Evolutionary conservation across 2,113 vertebrate species (phyloP).

Genomic region (Mus pahari): DNA sequence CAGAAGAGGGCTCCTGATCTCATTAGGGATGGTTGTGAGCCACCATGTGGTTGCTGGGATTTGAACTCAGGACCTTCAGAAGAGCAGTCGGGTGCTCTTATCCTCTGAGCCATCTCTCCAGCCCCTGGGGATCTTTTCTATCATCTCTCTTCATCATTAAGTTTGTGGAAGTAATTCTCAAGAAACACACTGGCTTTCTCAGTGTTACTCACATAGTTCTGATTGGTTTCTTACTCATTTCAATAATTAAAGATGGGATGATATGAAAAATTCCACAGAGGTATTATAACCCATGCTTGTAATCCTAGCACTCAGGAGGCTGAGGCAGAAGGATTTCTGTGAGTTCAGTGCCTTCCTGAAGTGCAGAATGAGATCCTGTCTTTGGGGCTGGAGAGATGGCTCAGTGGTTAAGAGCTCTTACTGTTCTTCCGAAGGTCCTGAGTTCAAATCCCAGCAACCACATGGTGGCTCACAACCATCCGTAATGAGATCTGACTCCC

Average conservation of each 20-base stretch:
- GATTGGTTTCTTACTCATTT: not conserved
- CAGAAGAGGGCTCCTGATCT: too few relatives aligned
- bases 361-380: not conserved
- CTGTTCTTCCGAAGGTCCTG: too few relatives aligned
- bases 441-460: too few relatives aligned
- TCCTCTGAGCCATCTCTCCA: too few relatives aligned
- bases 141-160: slow-evolving; percentile 24
- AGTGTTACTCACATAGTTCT: not conserved
- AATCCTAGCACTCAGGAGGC: not conserved
- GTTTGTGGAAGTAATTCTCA: not conserved
- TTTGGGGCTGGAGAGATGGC: too few relatives aligned
- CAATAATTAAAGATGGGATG: not conserved
- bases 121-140: not conserved
- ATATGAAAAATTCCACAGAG: not conserved
- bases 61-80: too few relatives aligned
- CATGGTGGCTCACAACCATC: too few relatives aligned
- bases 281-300: not conserved
- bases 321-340: not conserved
- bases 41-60: too few relatives aligned
- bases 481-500: too few relatives aligned
- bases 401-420: too few relatives aligned
- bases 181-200: not conserved
- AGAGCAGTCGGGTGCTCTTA: too few relatives aligned
- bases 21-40: too few relatives aligned
- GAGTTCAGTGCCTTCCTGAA: not conserved